Evolutionary conservation across 2,113 vertebrate species (phyloP), one percentile per base, ranked within the genome.

Genomic region (Thymallus thymallus): DNA sequence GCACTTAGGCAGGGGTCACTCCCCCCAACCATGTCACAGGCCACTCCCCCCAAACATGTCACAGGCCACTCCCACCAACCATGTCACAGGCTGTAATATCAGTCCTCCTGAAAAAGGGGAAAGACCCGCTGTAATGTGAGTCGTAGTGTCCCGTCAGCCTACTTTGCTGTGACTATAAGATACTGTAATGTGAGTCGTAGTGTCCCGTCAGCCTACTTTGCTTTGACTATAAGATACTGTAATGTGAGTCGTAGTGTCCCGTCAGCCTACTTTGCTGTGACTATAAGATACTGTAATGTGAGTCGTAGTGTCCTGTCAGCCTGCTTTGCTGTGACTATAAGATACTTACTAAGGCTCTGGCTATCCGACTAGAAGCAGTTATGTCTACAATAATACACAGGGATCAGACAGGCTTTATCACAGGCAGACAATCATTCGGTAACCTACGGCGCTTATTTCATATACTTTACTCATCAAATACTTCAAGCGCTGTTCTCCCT

Each of bases 31-130:
- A 64, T 78, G 58, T 46, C 71, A 55, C 56, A 74, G 45, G 58
- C 45, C 46, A 46, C 60, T 78, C 1, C 76, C 67, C 22, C 29
- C 9, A 56, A 65, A 67, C 7, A 64, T 78, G n/a, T n/a, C n/a
- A n/a, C n/a, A n/a, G 68, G 2, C 26, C 46, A 46, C 60, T 78
- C 1, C 76, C 67, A 16, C 29, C 9, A 56, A 65, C 72, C 7
- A 64, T 78, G 58, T 46, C 71, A 55, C 56, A 74, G 45, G 58
- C 45, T 2, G n/a, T 12, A 3, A 73, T 74, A 51, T 64, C 26
- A 0, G 41, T 73, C n/a, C 35, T 73, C 24, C 56, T 62, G 4
- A 73, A 69, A 62, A 72, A 73, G 23, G 6, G 65, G 22, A 69
- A 78, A 26, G 71, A 69, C n/a, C 71, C 16, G 1, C 14, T 69